phyloP scores from a whole-genome alignment of 2,888 invertebrate genomes.

The Nomada goodeniana region DNA sequence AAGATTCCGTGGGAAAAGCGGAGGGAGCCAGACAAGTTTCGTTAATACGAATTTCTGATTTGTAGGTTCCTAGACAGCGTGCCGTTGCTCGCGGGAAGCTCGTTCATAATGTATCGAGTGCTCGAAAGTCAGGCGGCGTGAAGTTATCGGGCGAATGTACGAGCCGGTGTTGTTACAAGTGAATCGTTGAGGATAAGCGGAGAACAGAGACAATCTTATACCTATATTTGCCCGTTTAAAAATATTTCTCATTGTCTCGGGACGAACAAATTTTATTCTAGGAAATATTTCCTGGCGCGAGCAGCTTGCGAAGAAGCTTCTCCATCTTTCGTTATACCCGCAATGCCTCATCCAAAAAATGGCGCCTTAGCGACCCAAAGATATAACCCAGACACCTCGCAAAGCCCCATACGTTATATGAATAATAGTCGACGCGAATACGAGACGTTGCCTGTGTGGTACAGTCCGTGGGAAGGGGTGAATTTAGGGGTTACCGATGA shows the following conservation, averaged over 20 bases:
- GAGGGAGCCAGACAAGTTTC: conserved; percentile 60
- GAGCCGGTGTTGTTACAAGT: background rate
- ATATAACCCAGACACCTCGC: conserved; percentile 77
- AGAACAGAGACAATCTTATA: background rate
- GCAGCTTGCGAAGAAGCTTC: conserved; percentile 25
- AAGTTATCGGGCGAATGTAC: conserved; percentile 17
- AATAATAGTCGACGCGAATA: conserved; percentile 75
- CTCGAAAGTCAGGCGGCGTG: conserved; percentile 26
- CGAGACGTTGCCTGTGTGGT: conserved; percentile 24
- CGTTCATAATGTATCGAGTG: conserved; percentile 54
- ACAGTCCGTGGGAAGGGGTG: conserved; percentile 35
- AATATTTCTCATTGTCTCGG: background rate
- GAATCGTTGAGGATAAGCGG: background rate
- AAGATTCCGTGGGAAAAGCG: conserved; percentile 51
- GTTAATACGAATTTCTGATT: conserved; percentile 66
- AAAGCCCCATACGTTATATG: conserved; percentile 76
- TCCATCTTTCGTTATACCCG: conserved; percentile 67
- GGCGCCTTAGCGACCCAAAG: conserved; percentile 58
- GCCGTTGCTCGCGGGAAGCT: conserved; percentile 1
- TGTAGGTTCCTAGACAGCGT: conserved; percentile 64
- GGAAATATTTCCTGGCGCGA: conserved; percentile 8
- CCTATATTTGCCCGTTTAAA: background rate
- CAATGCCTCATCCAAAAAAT: conserved; percentile 70
- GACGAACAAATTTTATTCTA: background rate
- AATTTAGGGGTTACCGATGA: conserved; percentile 68